Base-by-base conservation (phyloP, 2,888 invertebrate species). In the Scaptomyza flava region DNA sequence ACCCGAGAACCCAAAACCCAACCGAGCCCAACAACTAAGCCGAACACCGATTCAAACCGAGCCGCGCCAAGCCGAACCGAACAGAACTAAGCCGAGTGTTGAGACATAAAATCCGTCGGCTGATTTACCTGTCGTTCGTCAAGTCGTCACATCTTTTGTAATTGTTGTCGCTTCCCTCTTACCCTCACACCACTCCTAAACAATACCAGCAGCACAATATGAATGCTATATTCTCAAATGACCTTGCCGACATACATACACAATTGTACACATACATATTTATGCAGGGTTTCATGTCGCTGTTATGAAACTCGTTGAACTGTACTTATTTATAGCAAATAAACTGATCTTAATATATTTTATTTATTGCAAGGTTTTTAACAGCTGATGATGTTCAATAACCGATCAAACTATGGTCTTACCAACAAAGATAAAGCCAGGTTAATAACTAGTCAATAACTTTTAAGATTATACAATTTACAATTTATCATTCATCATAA, bases 71-170 rank as follows among this genome's bases (percentile, higher is more conserved):
- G 17, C 17, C 17, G 17, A 17, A 17, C 66, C 52, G 14, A 57
- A 23, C 47, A 41, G 43, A 14, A 53, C 17, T 20, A 53, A 53
- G 42, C 38, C 31, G 46, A 31, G 46, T 48, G 43, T n/a, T 9
- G 34, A 23, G 34, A 52, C 42, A 64, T 59, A 43, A 54, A 71
- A 66, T 42, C 50, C 45, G 33, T 7, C 30, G 51, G 33, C 51
- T 63, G 77, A 47, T 54, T 68, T 68, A 72, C 41, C 68, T 75
- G 77, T 38, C 52, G 52, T 23, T 60, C 67, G 51, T 31, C 42
- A 63, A 77, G 63, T 72, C 54, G 64, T 72, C 61, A 69, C 65
- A 73, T 61, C 78, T 77, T 76, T 68, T 60, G 78, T 61, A 76
- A 77, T 68, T 77, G 62, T 50, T 45, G 17, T 41, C 46, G 58